A percentile compares a stretch with the other conserved stretches of the same genome.
phyloP scores from a whole-genome alignment of 2,113 vertebrate genomes.

The Cercocebus atys region DNA sequence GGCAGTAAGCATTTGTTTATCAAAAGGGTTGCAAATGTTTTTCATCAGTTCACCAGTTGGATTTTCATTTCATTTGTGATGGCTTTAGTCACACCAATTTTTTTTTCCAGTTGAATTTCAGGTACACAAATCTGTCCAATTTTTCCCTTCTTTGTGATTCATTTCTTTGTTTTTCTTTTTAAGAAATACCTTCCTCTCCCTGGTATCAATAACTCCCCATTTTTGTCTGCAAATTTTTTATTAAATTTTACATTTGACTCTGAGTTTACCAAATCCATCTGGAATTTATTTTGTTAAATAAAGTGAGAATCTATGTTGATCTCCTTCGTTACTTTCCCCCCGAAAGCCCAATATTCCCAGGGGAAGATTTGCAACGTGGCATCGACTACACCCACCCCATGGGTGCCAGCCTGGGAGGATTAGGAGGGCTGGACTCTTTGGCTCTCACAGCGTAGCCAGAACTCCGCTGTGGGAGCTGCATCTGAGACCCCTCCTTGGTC shows the following conservation, averaged over 20 bases:
- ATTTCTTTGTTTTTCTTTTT: constrained; percentile 26
- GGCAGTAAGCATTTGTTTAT: neutral
- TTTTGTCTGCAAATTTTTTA: neutral
- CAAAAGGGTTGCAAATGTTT: neutral
- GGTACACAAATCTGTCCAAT: constrained; percentile 24
- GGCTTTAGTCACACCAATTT: neutral
- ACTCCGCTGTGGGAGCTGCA: neutral
- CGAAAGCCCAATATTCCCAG: neutral
- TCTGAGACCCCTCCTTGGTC: too few relatives aligned
- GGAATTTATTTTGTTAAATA: neutral
- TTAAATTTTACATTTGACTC: constrained; percentile 20
- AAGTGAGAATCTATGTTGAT: neutral
- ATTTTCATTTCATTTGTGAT: constrained; percentile 48
- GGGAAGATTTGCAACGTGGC: neutral
- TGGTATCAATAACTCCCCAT: neutral
- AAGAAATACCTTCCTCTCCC: neutral
- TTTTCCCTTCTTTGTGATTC: neutral
- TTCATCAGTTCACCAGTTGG: neutral
- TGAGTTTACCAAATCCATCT: neutral
- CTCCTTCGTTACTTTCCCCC: fast-evolving
- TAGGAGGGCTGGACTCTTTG: fast-evolving
- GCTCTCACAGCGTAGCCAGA: neutral
- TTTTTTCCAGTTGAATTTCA: constrained; percentile 36
- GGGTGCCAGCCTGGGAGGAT: neutral
- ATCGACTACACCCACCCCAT: fast-evolving